Conservation (phyloP, 2,797 vertebrate genomes). For the Clangula hyemalis region DNA sequence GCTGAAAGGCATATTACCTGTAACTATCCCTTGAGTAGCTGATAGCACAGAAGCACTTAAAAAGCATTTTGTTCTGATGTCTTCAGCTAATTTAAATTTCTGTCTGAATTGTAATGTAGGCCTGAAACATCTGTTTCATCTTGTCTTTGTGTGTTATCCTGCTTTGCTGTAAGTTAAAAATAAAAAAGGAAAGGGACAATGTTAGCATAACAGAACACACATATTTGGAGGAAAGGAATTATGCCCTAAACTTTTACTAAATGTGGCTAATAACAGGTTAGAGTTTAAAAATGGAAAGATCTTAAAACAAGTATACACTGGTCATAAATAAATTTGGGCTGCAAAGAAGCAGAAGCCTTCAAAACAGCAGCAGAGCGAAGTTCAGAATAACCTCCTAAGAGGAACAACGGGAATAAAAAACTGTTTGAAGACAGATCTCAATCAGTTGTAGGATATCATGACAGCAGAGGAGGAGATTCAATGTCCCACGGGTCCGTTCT, state of each 20-base stretch:
- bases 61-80: constrained; percentile 13
- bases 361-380: constrained; percentile 26
- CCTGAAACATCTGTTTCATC: constrained; percentile 25
- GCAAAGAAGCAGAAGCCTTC: constrained; percentile 18
- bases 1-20: not conserved
- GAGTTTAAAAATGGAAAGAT: constrained; percentile 41
- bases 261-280: constrained; percentile 52
- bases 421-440: constrained; percentile 2
- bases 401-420: not conserved
- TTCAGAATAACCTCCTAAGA: constrained; percentile 16
- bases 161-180: constrained; percentile 41
- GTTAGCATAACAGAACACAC: not conserved
- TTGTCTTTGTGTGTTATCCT: not conserved
- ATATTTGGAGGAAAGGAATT: constrained; percentile 23
- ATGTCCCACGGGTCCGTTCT: not conserved
- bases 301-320: not conserved
- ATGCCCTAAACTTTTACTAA: constrained; percentile 7
- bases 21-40: not conserved
- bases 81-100: constrained; percentile 41
- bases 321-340: constrained; percentile 34
- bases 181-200: not conserved
- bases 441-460: not conserved
- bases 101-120: constrained; percentile 10
- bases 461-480: not conserved
- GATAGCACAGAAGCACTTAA: not conserved